Evolutionary conservation across 2,888 invertebrate species (phyloP), one percentile per base, ranked within the genome.

Genomic region (Caprella mutica): DNA sequence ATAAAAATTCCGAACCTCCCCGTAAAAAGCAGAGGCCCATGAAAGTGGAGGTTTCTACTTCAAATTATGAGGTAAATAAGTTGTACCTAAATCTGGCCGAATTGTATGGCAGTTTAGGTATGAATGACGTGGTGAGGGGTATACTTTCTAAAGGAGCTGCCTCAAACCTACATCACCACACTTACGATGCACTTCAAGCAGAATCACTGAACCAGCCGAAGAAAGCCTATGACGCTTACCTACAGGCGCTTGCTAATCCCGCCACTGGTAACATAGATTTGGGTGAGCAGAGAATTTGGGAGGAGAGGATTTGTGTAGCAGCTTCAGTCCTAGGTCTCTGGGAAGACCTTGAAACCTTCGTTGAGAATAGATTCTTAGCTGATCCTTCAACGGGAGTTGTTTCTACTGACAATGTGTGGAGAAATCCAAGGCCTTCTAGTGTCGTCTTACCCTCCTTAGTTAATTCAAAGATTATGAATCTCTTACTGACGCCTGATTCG

Each of bases 71-170:
- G 38, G 26, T 26, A 39, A 27, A 24, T 23, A 48, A 48, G 43
- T 5, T 27, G n/a, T 24, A 21, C 44, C 23, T 44, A 29, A 30
- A 39, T 19, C 26, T 44, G 17, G 54, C 43, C 9, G 54, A 33
- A 35, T 23, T 61, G 33, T 64, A 64, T 40, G 60, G 57, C 39
- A 64, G 42, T 26, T 26, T 64, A 17, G 48, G 42, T 12, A 60
- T 60, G 60, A 60, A 60, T 60, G 64, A 64, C 30, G 55, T 58
- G 12, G 64, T 64, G 24, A 38, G 55, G 21, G 64, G 64, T 14
- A 52, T 64, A 3, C 44, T 64, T 12, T 48, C 58, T 14, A 40
- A 56, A 9, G 43, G 55, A n/a, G 29, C 59, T 12, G 58, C 59
- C 9, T 42, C 38, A n/a, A n/a, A n/a, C n/a, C 52, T 63, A 29